Percentiles rank a stretch among this genome's conserved stretches.
Conservation (phyloP, 2,797 vertebrate species). For the Nyctalus aviator region DNA sequence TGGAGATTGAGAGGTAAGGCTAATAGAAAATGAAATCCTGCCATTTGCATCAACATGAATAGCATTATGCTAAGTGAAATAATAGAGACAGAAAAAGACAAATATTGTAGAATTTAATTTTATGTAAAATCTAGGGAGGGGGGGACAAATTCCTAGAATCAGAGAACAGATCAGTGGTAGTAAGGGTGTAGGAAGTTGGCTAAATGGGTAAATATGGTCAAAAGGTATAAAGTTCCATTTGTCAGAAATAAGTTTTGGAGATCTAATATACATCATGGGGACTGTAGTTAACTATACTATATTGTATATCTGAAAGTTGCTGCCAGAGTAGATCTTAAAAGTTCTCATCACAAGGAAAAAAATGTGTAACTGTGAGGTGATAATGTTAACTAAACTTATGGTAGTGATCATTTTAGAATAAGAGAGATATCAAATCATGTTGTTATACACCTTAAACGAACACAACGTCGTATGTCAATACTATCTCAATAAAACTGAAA, state of each 20-base stretch:
- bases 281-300: neutral
- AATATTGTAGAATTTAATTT: neutral
- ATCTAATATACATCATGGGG: neutral
- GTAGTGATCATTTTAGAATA: neutral
- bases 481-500: neutral
- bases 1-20: neutral
- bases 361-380: neutral
- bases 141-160: neutral
- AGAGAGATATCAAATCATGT: neutral
- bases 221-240: neutral
- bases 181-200: neutral
- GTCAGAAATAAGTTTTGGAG: neutral
- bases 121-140: neutral
- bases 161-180: neutral
- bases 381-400: neutral
- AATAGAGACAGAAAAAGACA: neutral
- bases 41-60: neutral
- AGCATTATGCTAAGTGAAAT: neutral
- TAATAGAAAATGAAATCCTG: neutral
- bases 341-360: neutral
- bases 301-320: neutral
- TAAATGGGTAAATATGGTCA: neutral
- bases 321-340: neutral
- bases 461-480: neutral
- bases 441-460: neutral